These are phyloP conservation scores for Tamandua tetradactyla DNA, from an alignment of 2,797 vertebrate species.

Conservation along the genomic window DNA sequence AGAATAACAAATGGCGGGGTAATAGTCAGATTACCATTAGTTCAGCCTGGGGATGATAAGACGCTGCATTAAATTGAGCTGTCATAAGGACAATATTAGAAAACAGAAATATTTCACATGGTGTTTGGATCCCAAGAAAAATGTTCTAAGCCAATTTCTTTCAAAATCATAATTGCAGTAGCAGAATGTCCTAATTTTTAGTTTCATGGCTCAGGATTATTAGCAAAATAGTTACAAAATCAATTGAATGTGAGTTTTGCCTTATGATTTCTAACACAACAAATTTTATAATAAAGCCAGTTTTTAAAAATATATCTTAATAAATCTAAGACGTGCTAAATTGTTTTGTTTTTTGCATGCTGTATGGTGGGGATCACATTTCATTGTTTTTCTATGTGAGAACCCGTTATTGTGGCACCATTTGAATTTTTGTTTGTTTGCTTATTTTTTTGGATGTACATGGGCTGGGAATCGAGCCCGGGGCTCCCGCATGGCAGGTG, in stretches of 20 bases:
- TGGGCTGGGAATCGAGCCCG: too few species aligned
- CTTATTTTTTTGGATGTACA: too few species aligned
- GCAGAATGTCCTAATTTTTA: constrained; percentile 32
- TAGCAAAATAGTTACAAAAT: constrained; percentile 52
- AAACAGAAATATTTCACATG: neutral
- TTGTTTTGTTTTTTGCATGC: constrained; percentile 52
- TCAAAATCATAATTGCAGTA: constrained; percentile 30
- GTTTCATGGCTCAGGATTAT: neutral
- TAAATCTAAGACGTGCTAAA: constrained; percentile 19
- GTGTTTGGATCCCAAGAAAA: constrained; percentile 46
- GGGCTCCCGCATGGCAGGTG: too few species aligned
- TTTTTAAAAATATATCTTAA: neutral
- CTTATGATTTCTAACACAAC: neutral
- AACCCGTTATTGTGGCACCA: too few species aligned
- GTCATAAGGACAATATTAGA: neutral
- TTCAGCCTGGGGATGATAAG: constrained; percentile 12
- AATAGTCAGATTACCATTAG: constrained; percentile 42
- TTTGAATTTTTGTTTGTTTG: too few species aligned
- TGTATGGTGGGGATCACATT: too few species aligned
- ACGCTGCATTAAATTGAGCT: neutral
- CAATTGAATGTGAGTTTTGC: neutral
- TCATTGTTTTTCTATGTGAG: too few species aligned
- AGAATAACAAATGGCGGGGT: constrained; percentile 36
- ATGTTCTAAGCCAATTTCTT: neutral
- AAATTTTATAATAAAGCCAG: constrained; percentile 27